phyloP scores from a whole-genome alignment of 2,797 vertebrate genomes.

The Eidolon dupreanum region DNA sequence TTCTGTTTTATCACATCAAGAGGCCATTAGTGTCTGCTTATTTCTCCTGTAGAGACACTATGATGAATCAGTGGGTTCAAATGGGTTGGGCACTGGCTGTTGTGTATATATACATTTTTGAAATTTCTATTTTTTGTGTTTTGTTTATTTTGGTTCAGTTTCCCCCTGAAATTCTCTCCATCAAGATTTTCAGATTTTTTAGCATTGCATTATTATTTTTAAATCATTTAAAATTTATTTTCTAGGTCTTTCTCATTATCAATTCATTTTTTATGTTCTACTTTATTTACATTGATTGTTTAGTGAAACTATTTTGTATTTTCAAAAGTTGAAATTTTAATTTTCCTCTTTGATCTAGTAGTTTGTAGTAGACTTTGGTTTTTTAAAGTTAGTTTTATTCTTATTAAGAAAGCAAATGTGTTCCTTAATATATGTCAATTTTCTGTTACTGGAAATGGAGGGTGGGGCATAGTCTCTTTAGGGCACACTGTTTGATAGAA shows the following conservation, averaged over 20 bases:
- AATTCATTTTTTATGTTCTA: neutral
- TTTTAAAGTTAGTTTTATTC: constrained; percentile 31
- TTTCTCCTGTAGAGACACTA: neutral
- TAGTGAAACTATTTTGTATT: neutral
- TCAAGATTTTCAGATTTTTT: neutral
- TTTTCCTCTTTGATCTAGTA: neutral
- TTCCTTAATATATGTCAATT: neutral
- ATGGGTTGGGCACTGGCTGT: neutral
- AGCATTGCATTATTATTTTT: neutral
- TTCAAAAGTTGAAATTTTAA: constrained; percentile 4
- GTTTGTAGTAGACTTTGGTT: neutral
- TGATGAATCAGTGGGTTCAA: neutral
- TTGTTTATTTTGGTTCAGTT: neutral
- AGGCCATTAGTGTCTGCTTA: neutral
- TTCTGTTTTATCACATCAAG: neutral
- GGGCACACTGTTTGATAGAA: neutral
- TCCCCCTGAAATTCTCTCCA: neutral
- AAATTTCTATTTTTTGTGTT: neutral
- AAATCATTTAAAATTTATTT: neutral
- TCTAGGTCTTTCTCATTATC: neutral
- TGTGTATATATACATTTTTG: neutral
- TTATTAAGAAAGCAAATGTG: neutral
- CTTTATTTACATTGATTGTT: neutral
- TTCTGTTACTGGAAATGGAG: neutral
- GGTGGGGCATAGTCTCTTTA: neutral